A percentile compares a stretch with the other conserved stretches of the same genome.
Evolutionary conservation across 2,113 vertebrate species (phyloP).

Genomic region (Sylvia atricapilla): DNA sequence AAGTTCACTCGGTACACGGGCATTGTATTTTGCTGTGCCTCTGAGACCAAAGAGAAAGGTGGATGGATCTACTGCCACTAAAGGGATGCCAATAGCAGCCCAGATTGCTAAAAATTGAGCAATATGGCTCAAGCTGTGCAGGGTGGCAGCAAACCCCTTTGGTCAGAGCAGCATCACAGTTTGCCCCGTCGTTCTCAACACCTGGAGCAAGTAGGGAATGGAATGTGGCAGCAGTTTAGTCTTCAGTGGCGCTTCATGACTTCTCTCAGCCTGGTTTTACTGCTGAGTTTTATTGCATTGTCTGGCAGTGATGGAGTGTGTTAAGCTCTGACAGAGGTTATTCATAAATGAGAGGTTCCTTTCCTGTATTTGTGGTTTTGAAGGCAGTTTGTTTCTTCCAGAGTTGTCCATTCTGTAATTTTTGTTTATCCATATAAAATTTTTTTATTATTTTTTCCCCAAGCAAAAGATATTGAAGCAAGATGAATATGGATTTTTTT

Average conservation of each 20-base stretch:
- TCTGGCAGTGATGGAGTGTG: neutral
- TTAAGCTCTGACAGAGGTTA: neutral
- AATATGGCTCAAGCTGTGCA: rapidly evolving
- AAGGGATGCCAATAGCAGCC: neutral
- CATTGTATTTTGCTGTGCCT: neutral
- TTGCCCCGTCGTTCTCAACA: rapidly evolving
- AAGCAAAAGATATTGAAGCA: neutral
- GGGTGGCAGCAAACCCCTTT: neutral
- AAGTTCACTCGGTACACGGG: neutral
- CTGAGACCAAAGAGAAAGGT: neutral
- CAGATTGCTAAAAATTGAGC: neutral
- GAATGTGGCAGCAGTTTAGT: neutral
- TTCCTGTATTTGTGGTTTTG: neutral
- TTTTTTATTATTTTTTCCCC: neutral
- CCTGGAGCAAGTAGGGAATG: neutral
- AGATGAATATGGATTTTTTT: neutral
- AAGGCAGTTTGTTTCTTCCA: neutral
- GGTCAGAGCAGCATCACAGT: neutral
- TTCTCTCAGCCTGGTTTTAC: neutral
- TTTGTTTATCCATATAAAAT: neutral
- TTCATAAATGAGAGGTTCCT: neutral
- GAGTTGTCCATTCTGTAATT: neutral
- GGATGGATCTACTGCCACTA: neutral
- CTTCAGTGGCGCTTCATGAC: neutral
- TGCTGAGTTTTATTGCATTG: neutral